Conservation (phyloP, 2,888 invertebrate species). For the Lithodes maja region DNA sequence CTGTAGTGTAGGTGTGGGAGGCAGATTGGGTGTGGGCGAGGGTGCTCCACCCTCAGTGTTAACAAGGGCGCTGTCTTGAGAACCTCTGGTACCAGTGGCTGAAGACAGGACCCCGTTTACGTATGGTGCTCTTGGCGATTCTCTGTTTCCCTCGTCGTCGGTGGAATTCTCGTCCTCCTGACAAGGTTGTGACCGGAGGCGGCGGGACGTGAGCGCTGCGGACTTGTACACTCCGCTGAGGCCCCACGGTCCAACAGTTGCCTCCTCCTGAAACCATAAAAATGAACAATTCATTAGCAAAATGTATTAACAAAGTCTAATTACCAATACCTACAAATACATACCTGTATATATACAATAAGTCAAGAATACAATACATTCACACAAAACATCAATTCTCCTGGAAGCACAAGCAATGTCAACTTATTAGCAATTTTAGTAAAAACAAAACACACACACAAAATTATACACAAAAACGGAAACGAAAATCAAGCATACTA, state of each 20-base stretch:
- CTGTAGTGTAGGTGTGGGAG: constrained; percentile 28
- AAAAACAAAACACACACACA: no score
- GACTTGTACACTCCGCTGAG: constrained; percentile 48
- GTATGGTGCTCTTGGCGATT: background rate
- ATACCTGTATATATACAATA: no score
- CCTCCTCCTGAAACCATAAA: constrained; percentile 26
- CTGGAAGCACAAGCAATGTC: no score
- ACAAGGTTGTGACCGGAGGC: constrained; percentile 32
- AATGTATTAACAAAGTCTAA: no score
- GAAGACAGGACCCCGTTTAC: background rate
- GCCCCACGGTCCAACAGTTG: constrained; percentile 51
- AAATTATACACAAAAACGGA: no score
- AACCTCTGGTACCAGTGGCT: background rate
- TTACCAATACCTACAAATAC: no score
- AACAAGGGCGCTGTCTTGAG: constrained; percentile 9
- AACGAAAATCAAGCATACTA: no score
- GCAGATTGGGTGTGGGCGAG: constrained; percentile 49
- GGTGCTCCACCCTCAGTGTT: constrained; percentile 45
- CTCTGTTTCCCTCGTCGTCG: background rate
- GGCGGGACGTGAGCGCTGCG: constrained; percentile 34
- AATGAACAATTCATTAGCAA: no score
- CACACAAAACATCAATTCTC: no score
- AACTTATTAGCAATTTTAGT: no score
- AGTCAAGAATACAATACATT: no score
- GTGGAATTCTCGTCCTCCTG: background rate